Evolutionary conservation across 1,140 invertebrate species (phyloP).

Genomic region (Calephelis virginiensis): DNA sequence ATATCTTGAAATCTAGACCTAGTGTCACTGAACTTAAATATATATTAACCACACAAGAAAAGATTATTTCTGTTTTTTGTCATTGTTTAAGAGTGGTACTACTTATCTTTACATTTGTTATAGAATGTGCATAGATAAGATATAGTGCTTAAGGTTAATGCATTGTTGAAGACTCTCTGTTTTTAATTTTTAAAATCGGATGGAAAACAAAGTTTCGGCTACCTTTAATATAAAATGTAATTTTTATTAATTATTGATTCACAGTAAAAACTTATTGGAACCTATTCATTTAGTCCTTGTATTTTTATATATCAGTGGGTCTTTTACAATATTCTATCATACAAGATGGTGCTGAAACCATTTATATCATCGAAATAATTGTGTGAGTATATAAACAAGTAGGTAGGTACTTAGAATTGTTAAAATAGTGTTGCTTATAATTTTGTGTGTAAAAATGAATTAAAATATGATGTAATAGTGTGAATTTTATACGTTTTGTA

Average conservation of each 20-base stretch:
- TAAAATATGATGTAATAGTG: slow-evolving; percentile 49
- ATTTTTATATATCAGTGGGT: background rate
- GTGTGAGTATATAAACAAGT: slow-evolving; percentile 17
- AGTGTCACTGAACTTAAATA: background rate
- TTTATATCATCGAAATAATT: slow-evolving; percentile 13
- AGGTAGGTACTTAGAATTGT: slow-evolving; percentile 26
- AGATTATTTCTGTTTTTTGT: background rate
- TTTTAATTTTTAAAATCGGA: background rate
- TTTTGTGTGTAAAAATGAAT: slow-evolving; percentile 51
- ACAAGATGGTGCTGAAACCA: slow-evolving; percentile 6
- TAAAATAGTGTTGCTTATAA: slow-evolving; percentile 44
- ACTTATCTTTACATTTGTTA: slow-evolving; percentile 16
- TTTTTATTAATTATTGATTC: too few species aligned
- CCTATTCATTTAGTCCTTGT: background rate
- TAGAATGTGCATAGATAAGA: slow-evolving; percentile 20
- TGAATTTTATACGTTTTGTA: slow-evolving; percentile 75
- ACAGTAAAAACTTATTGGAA: background rate
- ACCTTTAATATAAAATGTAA: too few species aligned
- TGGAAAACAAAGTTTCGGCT: background rate
- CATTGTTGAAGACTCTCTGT: slow-evolving; percentile 1
- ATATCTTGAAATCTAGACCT: background rate
- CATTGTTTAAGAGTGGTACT: slow-evolving; percentile 3
- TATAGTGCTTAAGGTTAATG: slow-evolving; percentile 3
- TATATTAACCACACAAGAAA: background rate
- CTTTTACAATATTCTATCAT: slow-evolving; percentile 10